These are phyloP conservation scores for Passerina amoena DNA, from an alignment of 2,113 vertebrate genomes.

Conservation along the genomic window DNA sequence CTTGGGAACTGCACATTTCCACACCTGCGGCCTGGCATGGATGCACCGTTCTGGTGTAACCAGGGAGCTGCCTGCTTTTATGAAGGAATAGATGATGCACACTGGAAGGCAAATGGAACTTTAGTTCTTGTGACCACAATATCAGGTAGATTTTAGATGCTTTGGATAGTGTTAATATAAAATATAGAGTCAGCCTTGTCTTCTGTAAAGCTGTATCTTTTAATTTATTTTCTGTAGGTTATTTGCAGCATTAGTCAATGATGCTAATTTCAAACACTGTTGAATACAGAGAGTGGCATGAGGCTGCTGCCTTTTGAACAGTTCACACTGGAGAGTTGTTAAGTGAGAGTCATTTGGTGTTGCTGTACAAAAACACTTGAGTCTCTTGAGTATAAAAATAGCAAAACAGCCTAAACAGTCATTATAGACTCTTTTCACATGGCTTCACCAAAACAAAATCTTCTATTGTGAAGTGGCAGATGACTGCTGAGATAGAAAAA, in stretches of 20 bases:
- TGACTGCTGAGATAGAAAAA: not conserved
- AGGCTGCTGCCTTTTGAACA: not conserved
- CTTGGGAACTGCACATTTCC: constrained; percentile 98
- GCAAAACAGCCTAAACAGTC: not conserved
- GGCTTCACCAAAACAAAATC: not conserved
- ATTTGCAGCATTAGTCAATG: not conserved
- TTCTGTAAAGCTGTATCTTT: not conserved
- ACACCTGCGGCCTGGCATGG: constrained; percentile 80
- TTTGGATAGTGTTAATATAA: not conserved
- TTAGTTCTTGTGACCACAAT: constrained; percentile 86
- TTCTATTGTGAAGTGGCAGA: not conserved
- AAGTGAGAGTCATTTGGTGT: not conserved
- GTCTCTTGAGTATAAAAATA: constrained; percentile 31
- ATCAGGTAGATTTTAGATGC: constrained; percentile 77
- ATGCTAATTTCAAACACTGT: not conserved
- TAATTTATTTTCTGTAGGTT: not conserved
- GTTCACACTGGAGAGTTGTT: not conserved
- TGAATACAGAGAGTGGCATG: not conserved
- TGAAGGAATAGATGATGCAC: constrained; percentile 89
- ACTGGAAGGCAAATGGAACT: constrained; percentile 95
- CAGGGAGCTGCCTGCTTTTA: constrained; percentile 98
- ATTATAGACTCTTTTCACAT: not conserved
- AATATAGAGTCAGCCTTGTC: not conserved
- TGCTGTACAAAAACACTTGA: not conserved
- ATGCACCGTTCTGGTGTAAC: constrained; percentile 95